Evolutionary conservation across 1,140 invertebrate species (phyloP).

Genomic region (Hermatobates lingyangjiaoensis): DNA sequence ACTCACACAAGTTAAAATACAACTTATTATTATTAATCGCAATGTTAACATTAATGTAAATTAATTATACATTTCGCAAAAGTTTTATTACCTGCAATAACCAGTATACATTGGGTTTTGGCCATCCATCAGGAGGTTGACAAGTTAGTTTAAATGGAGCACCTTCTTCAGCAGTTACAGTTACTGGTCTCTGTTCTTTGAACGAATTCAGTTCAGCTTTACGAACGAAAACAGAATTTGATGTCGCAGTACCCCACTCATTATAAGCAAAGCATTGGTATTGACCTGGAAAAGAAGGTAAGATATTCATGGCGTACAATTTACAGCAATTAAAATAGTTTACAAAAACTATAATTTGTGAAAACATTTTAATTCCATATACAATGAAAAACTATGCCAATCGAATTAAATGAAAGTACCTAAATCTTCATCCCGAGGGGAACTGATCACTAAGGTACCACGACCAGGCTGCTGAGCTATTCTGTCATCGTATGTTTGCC

Average conservation of each 20-base stretch:
- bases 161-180: conserved; percentile 57
- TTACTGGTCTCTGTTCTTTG: conserved; percentile 47
- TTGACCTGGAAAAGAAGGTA: too few species aligned
- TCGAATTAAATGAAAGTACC: too few species aligned
- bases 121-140: conserved; percentile 81
- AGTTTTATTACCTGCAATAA: conserved; percentile 45
- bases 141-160: conserved; percentile 71
- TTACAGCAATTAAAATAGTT: too few species aligned
- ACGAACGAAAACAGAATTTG: conserved; percentile 85
- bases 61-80: not conserved
- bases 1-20: too few species aligned
- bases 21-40: not conserved
- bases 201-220: conserved; percentile 86
- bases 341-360: too few species aligned
- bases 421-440: conserved; percentile 75
- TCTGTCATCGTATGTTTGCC: conserved; percentile 76
- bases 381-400: not conserved
- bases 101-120: conserved; percentile 86
- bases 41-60: not conserved
- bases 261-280: conserved; percentile 97
- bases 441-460: conserved; percentile 76
- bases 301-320: too few species aligned
- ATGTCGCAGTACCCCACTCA: conserved; percentile 81
- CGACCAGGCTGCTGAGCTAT: conserved; percentile 81
- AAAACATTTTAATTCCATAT: too few species aligned